A percentile compares a stretch with the other conserved stretches of the same genome.
These are phyloP conservation scores for Spatulosminthurus flaviceps DNA, from an alignment of 2,888 invertebrate genomes.

Conservation along the genomic window DNA sequence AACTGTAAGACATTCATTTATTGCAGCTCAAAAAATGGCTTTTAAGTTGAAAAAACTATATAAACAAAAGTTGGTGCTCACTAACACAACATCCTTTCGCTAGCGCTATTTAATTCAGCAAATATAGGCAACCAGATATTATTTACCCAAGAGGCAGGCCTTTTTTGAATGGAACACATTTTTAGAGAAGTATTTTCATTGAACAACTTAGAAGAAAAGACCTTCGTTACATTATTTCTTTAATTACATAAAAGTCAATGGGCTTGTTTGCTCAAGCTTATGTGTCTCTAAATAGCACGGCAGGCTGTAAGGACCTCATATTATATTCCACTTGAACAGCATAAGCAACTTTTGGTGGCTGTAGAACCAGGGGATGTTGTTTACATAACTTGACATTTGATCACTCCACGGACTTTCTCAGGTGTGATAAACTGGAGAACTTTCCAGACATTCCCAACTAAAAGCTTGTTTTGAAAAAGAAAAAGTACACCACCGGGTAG, in stretches of 20 bases:
- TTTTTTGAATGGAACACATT: neutral
- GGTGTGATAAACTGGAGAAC: constrained; percentile 19
- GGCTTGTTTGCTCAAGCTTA: too few relatives aligned
- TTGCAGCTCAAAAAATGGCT: too few relatives aligned
- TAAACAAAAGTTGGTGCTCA: too few relatives aligned
- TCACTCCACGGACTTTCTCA: constrained; percentile 18
- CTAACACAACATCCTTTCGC: too few relatives aligned
- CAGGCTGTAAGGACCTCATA: neutral
- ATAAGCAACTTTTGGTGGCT: neutral
- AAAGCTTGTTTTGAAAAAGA: neutral
- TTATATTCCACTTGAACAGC: constrained; percentile 1
- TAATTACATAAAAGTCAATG: constrained; percentile 5
- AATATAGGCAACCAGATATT: too few relatives aligned
- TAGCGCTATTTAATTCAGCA: too few relatives aligned
- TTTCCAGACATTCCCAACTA: neutral
- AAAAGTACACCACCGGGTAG: neutral
- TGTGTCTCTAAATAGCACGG: neutral
- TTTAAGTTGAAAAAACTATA: too few relatives aligned
- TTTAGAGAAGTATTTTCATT: neutral
- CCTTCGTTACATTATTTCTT: neutral
- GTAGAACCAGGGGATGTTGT: neutral
- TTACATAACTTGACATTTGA: neutral
- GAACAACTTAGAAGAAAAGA: too few relatives aligned
- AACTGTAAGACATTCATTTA: too few relatives aligned
- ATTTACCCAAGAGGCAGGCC: too few relatives aligned